Conservation (phyloP, 2,888 invertebrate species). For the Xestobium rufovillosum region DNA sequence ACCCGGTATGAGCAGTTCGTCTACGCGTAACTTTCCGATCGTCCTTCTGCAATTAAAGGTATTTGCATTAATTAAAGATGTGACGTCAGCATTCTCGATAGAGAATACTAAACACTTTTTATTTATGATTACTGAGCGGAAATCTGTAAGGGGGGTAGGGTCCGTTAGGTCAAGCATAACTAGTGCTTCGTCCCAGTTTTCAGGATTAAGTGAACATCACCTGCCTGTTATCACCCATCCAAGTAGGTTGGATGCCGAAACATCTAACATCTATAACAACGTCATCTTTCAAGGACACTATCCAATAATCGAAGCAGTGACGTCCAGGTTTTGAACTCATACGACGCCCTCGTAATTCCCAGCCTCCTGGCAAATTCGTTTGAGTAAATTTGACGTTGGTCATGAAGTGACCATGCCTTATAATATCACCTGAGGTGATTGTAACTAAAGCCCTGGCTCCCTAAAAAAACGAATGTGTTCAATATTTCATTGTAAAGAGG, state of each 20-base stretch:
- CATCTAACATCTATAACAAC: constrained; percentile 58
- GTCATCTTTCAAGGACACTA: constrained; percentile 52
- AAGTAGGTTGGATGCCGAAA: constrained; percentile 68
- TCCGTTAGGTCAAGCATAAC: constrained; percentile 1
- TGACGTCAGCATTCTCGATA: background rate
- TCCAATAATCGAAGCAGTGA: constrained; percentile 61
- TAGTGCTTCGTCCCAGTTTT: background rate
- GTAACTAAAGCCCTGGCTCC: too few species aligned
- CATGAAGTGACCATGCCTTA: constrained; percentile 33
- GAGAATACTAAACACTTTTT: constrained; percentile 2
- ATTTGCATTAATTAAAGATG: constrained; percentile 3
- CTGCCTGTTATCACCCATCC: constrained; percentile 57
- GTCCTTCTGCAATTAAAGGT: constrained; percentile 20
- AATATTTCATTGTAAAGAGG: too few species aligned
- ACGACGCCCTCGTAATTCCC: constrained; percentile 26
- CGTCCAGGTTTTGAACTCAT: constrained; percentile 34
- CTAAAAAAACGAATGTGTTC: too few species aligned
- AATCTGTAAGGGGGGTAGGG: too few species aligned
- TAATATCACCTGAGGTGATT: too few species aligned
- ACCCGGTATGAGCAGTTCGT: constrained; percentile 56
- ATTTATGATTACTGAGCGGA: too few species aligned
- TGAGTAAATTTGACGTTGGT: constrained; percentile 39
- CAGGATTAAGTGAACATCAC: constrained; percentile 1
- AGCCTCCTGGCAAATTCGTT: constrained; percentile 35
- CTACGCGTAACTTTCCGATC: constrained; percentile 44